Conservation (phyloP, 2,888 invertebrate species). For the Oscheius onirici region DNA sequence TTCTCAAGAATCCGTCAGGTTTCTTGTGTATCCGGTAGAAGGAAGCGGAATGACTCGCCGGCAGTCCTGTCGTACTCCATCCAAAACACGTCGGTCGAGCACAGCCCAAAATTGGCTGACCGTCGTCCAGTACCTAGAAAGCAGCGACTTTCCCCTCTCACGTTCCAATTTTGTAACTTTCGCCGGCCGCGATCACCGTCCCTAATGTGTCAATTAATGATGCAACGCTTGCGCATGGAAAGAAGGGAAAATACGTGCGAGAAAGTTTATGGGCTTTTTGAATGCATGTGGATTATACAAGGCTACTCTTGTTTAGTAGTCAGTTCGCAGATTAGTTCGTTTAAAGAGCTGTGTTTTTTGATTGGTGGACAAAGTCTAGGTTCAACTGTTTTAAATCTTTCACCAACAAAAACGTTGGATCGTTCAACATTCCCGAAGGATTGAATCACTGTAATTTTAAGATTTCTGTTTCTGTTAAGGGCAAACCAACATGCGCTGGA, state of each 20-base stretch:
- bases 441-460: too few species aligned
- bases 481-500: too few species aligned
- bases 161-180: not conserved
- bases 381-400: too few species aligned
- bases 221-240: not conserved
- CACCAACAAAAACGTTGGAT: too few species aligned
- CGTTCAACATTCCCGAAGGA: too few species aligned
- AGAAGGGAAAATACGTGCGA: not conserved
- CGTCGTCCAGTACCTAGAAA: slow-evolving; percentile 47
- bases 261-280: not conserved
- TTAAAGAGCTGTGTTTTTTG: not conserved
- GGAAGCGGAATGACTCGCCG: slow-evolving; percentile 48
- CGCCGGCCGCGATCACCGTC: slow-evolving; percentile 8
- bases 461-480: too few species aligned
- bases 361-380: not conserved
- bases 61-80: slow-evolving; percentile 55
- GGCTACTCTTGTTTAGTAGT: too few species aligned
- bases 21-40: slow-evolving; percentile 60
- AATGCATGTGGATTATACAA: not conserved
- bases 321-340: not conserved
- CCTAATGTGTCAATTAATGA: slow-evolving; percentile 13
- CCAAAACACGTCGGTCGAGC: slow-evolving; percentile 69
- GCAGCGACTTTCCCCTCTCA: too few species aligned
- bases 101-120: slow-evolving; percentile 61
- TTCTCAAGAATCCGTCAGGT: slow-evolving; percentile 53